Evolutionary conservation across 2,113 vertebrate genomes (phyloP).

Genomic region (Maccullochella peelii): DNA sequence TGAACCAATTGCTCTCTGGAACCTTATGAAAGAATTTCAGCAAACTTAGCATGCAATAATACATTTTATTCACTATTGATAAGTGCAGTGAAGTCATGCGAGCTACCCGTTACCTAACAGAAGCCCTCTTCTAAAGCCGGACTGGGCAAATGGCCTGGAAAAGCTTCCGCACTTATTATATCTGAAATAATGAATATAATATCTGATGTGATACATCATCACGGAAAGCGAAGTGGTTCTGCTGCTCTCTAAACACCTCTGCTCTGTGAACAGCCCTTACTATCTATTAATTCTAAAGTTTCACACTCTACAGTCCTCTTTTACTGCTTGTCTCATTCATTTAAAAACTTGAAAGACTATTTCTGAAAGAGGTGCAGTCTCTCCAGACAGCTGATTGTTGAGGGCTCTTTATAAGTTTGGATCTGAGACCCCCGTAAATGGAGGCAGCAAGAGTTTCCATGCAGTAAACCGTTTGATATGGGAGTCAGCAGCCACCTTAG

Average conservation of each 20-base stretch:
- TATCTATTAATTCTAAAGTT: slow-evolving; percentile 26
- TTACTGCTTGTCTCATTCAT: slow-evolving; percentile 16
- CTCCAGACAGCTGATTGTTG: not conserved
- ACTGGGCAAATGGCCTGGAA: slow-evolving; percentile 37
- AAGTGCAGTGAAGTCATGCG: slow-evolving; percentile 22
- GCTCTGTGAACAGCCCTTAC: slow-evolving; percentile 17
- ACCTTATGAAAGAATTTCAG: slow-evolving; percentile 11
- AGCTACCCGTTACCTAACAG: not conserved
- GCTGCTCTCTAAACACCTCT: slow-evolving; percentile 20
- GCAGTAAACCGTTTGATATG: not conserved
- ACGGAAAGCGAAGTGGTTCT: slow-evolving; percentile 32
- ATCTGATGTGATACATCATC: slow-evolving; percentile 42
- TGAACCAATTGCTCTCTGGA: slow-evolving; percentile 24
- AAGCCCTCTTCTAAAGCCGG: slow-evolving; percentile 5
- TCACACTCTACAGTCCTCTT: not conserved
- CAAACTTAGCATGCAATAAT: slow-evolving; percentile 55
- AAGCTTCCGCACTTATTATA: slow-evolving; percentile 51
- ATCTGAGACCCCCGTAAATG: not conserved
- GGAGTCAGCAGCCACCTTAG: not conserved
- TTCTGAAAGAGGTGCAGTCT: slow-evolving; percentile 15
- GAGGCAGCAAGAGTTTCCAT: not conserved
- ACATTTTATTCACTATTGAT: slow-evolving; percentile 45
- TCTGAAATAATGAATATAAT: slow-evolving; percentile 58
- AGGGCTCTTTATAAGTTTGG: not conserved
- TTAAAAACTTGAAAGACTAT: slow-evolving; percentile 4